Conservation (phyloP, 1,140 invertebrate genomes). For the Drosophila elegans region DNA sequence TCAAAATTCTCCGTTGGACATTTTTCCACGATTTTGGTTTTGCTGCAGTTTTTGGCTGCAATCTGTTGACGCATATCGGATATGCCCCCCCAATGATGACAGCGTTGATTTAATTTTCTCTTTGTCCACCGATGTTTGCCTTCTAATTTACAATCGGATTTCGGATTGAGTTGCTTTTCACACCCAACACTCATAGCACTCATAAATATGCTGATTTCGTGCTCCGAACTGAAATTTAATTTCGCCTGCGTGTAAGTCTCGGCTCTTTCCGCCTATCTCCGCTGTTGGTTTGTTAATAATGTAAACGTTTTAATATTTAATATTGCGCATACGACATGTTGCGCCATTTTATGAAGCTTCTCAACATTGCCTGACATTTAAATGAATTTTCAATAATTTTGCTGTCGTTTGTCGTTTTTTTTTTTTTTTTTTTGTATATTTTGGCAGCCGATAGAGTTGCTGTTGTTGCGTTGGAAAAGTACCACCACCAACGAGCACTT, state of each 20-base stretch:
- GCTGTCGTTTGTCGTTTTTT: conserved; percentile 7
- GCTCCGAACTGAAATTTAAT: conserved; percentile 29
- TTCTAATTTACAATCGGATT: conserved; percentile 42
- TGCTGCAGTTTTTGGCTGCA: conserved; percentile 7
- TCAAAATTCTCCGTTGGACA: conserved; percentile 8
- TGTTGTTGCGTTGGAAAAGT: conserved; percentile 7
- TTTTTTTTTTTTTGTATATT: not conserved
- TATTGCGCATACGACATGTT: conserved; percentile 80
- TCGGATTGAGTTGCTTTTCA: conserved; percentile 17
- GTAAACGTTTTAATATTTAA: conserved; percentile 78
- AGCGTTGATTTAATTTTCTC: conserved; percentile 33
- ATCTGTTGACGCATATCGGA: conserved; percentile 3
- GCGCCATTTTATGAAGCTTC: conserved; percentile 47
- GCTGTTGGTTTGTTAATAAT: conserved; percentile 67
- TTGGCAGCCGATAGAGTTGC: conserved; percentile 58
- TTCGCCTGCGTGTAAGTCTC: conserved; percentile 12
- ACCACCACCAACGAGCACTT: conserved; percentile 61
- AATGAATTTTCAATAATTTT: conserved; percentile 81
- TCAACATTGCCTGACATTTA: conserved; percentile 64
- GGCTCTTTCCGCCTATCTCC: conserved; percentile 8
- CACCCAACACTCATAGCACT: conserved; percentile 16
- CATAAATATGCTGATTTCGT: conserved; percentile 45
- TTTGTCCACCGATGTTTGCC: conserved; percentile 8
- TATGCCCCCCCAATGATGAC: conserved; percentile 12
- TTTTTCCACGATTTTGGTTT: not conserved